These are phyloP conservation scores for Cliona cf. orientalis DNA, from an alignment of 37 sponge, comb jelly and placozoan species.

Conservation along the genomic window DNA sequence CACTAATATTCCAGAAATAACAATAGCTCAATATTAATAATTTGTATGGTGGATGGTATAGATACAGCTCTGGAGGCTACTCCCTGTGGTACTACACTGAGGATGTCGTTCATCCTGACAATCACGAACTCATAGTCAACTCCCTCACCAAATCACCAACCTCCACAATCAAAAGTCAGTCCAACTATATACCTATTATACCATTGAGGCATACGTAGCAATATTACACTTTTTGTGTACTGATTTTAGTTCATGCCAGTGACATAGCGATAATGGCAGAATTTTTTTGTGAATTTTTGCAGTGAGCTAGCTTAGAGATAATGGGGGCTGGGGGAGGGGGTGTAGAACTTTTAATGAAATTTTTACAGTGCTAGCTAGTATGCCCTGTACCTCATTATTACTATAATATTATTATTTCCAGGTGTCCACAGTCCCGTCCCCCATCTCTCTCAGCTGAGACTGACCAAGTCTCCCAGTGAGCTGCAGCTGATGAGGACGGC, in stretches of 20 bases:
- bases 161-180: constrained; percentile 58
- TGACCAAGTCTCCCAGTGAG: constrained; percentile 64
- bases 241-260: no score
- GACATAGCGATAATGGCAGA: no score
- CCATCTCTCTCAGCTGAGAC: constrained; percentile 36
- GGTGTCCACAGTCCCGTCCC: constrained; percentile 54
- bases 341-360: neutral
- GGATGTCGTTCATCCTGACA: constrained; percentile 5
- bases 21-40: neutral
- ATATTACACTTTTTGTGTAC: no score
- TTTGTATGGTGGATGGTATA: neutral
- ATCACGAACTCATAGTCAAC: constrained; percentile 34
- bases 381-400: neutral
- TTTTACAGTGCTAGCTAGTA: neutral
- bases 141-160: constrained; percentile 28
- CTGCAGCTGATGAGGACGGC: constrained; percentile 59
- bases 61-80: constrained; percentile 50
- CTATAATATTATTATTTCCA: neutral
- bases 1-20: neutral
- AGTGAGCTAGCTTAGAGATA: no score
- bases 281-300: no score
- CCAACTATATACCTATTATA: neutral
- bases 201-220: no score
- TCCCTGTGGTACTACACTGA: constrained; percentile 63
- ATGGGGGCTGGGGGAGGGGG: no score